Base-by-base conservation (phyloP, 2,113 vertebrate species). In the Labeo catla region DNA sequence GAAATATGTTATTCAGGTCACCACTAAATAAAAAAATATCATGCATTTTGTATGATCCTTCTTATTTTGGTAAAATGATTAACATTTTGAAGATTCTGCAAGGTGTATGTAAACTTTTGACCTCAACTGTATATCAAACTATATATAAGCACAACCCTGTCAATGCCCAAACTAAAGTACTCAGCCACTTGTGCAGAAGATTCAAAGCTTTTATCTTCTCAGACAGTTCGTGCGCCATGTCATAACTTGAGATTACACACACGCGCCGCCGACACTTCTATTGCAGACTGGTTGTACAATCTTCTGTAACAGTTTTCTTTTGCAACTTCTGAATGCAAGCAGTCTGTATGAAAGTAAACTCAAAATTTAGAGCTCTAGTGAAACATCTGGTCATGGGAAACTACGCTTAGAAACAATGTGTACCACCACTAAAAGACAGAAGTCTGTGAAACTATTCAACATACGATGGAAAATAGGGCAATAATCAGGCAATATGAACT, bases 261-360 rank as follows among this genome's bases (percentile, higher is more conserved):
- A 59, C 47, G 52, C 1, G 16, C 34, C 15, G n/a, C 7, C 1
- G 15, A 28, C 63, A 68, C n/a, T 36, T 80, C 45, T 10, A 70
- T 39, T 36, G 81, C 16, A 70, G 36, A 83, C 16, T 82, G 45
- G 8, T 83, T 72, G 49, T 54, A 83, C 66, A 72, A 72, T 43
- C 34, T 81, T 61, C 54, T 54, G 16, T 8, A 52, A 70, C 81
- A 1, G 1, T 54, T 61, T 54, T 36, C 47, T 57, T 57, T 57
- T 47, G 36, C 45, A 54, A 70, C 23, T 43, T 49, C 45, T 39
- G 9, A 83, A 81, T 49, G 39, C 61, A 65, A 36, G 54, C 54
- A 80, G 77, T n/a, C 39, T 81, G 43, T 43, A 65, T 21, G 16
- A 83, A 83, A 12, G 9, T 7, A 73, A 83, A 83, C 34, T 39